These are phyloP conservation scores for Gymnarchus niloticus DNA, from an alignment of 2,113 vertebrate genomes.

Conservation along the genomic window DNA sequence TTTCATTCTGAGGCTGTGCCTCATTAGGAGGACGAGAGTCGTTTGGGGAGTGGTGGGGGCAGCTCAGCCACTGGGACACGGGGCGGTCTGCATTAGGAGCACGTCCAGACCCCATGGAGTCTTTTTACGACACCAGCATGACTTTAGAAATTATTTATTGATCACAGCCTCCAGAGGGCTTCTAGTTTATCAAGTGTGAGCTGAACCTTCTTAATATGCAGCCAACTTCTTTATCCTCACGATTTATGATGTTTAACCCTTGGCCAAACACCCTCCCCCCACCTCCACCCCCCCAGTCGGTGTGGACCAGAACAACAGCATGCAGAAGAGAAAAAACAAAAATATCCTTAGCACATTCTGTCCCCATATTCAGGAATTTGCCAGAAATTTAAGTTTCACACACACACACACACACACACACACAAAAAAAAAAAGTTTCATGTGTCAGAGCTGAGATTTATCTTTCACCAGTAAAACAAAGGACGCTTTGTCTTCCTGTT, in stretches of 20 bases:
- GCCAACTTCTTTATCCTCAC: neutral
- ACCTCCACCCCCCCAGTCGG: neutral
- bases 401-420: neutral
- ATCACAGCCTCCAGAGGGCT: neutral
- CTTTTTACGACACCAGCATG: neutral
- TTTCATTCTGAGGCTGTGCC: neutral
- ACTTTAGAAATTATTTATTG: slow-evolving; percentile 18
- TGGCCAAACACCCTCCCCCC: no score
- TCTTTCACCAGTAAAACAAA: neutral
- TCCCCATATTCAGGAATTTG: neutral
- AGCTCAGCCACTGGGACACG: no score
- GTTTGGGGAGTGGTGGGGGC: neutral
- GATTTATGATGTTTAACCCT: slow-evolving; percentile 5
- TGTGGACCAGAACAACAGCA: neutral
- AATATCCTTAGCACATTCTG: neutral
- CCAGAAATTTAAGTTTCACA: neutral
- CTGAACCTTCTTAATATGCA: neutral
- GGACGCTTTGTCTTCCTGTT: neutral
- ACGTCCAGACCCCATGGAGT: neutral
- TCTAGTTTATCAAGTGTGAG: neutral
- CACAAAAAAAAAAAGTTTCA: neutral
- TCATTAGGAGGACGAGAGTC: neutral
- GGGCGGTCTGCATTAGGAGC: neutral
- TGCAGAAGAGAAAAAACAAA: neutral
- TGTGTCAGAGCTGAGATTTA: neutral